A percentile compares a stretch with the other conserved stretches of the same genome.
phyloP scores from a whole-genome alignment of 2,888 invertebrate species.

The Macaria notata region DNA sequence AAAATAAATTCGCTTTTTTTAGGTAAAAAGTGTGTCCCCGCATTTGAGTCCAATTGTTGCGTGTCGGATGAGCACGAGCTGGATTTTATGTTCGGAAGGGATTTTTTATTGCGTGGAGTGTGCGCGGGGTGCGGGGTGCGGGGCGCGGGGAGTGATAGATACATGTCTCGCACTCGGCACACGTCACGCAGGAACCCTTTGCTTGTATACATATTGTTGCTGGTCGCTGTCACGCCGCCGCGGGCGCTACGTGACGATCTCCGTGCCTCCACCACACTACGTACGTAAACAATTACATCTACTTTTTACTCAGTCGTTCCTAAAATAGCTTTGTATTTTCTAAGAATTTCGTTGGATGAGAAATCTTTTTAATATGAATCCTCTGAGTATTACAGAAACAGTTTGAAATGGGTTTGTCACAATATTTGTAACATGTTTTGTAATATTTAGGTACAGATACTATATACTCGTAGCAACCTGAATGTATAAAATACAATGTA shows the following conservation, averaged over 20 bases:
- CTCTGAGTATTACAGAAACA: too few relatives aligned
- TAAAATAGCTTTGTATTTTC: constrained; percentile 36
- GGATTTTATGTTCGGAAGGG: constrained; percentile 73
- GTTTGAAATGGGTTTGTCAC: too few relatives aligned
- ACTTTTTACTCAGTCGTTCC: constrained; percentile 6
- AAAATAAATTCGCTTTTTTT: constrained; percentile 77
- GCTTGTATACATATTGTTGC: constrained; percentile 36
- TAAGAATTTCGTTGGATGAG: constrained; percentile 35
- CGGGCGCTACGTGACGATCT: constrained; percentile 38
- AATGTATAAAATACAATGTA: too few relatives aligned
- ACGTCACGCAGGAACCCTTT: constrained; percentile 57
- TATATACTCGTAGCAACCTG: too few relatives aligned
- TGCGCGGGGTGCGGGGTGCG: constrained; percentile 47
- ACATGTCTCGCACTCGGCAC: constrained; percentile 51
- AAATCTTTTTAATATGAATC: constrained; percentile 12
- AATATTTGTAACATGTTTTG: too few relatives aligned
- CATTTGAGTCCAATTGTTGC: constrained; percentile 79
- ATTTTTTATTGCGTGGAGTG: constrained; percentile 77
- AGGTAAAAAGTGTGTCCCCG: constrained; percentile 73
- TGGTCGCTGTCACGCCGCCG: constrained; percentile 45
- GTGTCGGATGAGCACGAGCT: constrained; percentile 82
- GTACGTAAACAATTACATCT: constrained; percentile 21
- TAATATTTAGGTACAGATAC: too few relatives aligned
- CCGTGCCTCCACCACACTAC: constrained; percentile 6
- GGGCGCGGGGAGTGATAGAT: constrained; percentile 45